Evolutionary conservation across 2,888 invertebrate species (phyloP).

Genomic region (Tenthredo amoena): DNA sequence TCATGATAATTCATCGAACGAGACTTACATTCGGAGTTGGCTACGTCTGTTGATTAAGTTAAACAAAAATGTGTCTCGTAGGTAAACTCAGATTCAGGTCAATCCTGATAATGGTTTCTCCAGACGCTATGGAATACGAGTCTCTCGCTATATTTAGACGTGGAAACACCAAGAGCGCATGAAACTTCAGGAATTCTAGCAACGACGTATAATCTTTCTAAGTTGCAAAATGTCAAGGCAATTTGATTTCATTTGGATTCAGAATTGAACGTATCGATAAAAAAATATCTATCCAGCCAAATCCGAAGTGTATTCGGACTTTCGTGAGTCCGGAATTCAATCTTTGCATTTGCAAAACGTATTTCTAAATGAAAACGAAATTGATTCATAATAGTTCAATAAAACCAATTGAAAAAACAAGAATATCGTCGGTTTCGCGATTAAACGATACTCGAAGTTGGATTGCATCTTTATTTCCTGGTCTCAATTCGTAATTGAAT

Average conservation of each 20-base stretch:
- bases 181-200: not conserved
- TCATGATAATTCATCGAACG: slow-evolving; percentile 19
- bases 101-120: slow-evolving; percentile 46
- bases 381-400: not conserved
- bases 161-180: not conserved
- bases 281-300: no score
- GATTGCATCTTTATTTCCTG: not conserved
- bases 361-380: not conserved
- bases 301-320: not conserved
- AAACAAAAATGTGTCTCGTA: not conserved
- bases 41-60: not conserved
- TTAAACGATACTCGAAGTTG: no score
- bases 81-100: slow-evolving; percentile 31
- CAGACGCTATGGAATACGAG: slow-evolving; percentile 1
- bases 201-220: not conserved
- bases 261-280: not conserved
- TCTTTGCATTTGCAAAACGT: not conserved
- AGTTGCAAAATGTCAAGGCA: slow-evolving; percentile 20
- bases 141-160: not conserved
- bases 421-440: not conserved
- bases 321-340: not conserved
- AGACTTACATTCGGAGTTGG: not conserved
- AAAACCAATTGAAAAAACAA: not conserved
- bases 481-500: not conserved
- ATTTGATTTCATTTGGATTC: not conserved